Conservation (phyloP, 2,888 invertebrate genomes). For the Chaetogeoica ovagalla region DNA sequence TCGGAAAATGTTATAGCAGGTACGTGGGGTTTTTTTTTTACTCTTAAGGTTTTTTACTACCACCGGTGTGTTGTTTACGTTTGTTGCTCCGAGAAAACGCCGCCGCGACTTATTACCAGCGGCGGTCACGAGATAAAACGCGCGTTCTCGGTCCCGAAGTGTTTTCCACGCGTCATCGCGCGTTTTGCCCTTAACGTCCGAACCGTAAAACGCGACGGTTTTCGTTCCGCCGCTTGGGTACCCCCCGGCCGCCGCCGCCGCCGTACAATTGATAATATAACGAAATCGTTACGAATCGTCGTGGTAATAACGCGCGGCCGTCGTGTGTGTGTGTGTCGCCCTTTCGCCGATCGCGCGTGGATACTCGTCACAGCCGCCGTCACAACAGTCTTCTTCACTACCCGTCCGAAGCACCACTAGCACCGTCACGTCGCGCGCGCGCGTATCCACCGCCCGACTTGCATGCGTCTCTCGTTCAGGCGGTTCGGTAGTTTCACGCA, state of each 20-base stretch:
- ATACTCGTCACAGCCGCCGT: neutral
- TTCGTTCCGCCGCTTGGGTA: constrained; percentile 27
- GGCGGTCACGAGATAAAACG: too few relatives aligned
- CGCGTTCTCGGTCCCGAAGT: neutral
- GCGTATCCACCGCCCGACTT: too few relatives aligned
- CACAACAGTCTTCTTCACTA: neutral
- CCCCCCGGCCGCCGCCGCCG: neutral
- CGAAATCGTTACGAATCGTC: neutral
- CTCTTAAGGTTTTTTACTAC: neutral
- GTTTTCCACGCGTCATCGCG: constrained; percentile 30
- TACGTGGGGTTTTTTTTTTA: neutral
- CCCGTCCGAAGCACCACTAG: neutral
- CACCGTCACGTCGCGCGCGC: too few relatives aligned
- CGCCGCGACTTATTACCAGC: neutral
- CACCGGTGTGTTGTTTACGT: too few relatives aligned
- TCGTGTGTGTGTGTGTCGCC: neutral
- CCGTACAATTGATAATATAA: neutral
- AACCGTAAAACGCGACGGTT: constrained; percentile 42
- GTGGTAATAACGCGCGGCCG: neutral
- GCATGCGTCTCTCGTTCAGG: too few relatives aligned
- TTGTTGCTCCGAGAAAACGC: neutral
- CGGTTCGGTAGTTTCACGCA: too few relatives aligned
- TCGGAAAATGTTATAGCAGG: constrained; percentile 51
- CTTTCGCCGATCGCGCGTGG: neutral
- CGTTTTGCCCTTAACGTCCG: constrained; percentile 34